A percentile compares a stretch with the other conserved stretches of the same genome.
Evolutionary conservation across 2,797 vertebrate species (phyloP).

Genomic region (Cryptoprocta ferox): DNA sequence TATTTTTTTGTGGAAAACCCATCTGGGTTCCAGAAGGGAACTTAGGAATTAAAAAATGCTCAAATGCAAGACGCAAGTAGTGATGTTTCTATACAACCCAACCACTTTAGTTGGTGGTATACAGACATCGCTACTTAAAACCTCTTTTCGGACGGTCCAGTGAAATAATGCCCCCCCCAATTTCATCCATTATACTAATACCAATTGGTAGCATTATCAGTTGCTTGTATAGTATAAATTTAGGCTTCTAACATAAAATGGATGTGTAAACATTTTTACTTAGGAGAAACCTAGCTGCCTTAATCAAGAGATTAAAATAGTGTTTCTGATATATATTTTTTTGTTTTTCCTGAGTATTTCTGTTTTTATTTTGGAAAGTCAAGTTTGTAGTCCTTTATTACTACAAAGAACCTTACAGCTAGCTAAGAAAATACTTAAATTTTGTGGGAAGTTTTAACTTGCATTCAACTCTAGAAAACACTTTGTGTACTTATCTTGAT

Average conservation of each 20-base stretch:
- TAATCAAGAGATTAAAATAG: not conserved
- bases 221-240: not conserved
- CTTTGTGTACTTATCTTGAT: not conserved
- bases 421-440: not conserved
- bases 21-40: constrained; percentile 18
- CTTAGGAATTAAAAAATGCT: not conserved
- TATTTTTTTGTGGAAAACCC: not conserved
- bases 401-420: not conserved
- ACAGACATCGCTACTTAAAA: not conserved
- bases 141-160: not conserved
- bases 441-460: not conserved
- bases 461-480: not conserved
- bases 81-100: not conserved
- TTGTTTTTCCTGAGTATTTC: not conserved
- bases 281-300: not conserved
- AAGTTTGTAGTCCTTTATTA: not conserved
- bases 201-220: not conserved
- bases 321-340: not conserved
- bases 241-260: not conserved
- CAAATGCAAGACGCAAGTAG: not conserved
- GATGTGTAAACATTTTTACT: not conserved
- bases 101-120: not conserved
- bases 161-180: not conserved
- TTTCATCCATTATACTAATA: not conserved
- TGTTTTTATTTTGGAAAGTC: not conserved